Conservation (phyloP, 2,113 vertebrate species). For the Festucalex cinctus region DNA sequence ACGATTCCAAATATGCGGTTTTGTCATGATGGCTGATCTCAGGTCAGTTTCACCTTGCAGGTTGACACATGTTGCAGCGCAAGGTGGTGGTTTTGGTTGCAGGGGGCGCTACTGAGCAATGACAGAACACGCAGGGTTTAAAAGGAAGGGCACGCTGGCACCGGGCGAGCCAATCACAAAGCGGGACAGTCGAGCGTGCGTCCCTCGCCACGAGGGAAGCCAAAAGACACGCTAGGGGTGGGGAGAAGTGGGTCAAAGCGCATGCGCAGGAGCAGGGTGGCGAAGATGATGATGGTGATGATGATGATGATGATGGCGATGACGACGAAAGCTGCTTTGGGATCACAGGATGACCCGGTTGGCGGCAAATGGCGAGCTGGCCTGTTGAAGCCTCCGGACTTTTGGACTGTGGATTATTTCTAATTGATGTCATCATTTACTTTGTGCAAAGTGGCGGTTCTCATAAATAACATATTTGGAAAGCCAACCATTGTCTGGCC, state of each 20-base stretch:
- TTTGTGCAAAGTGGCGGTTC: neutral
- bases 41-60: neutral
- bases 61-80: neutral
- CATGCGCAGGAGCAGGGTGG: slow-evolving; percentile 10
- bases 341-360: slow-evolving; percentile 47
- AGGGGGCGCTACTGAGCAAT: neutral
- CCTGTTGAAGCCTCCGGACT: neutral
- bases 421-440: too few relatives aligned
- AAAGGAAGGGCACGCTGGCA: slow-evolving; percentile 8
- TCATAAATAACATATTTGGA: too few relatives aligned
- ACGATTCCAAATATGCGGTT: neutral
- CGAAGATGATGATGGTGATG: slow-evolving; percentile 35
- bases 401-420: neutral
- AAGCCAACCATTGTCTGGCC: too few relatives aligned
- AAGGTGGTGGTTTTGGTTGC: neutral
- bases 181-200: slow-evolving; percentile 36
- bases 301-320: slow-evolving; percentile 25
- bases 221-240: slow-evolving; percentile 32
- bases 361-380: neutral
- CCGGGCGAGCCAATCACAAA: slow-evolving; percentile 50
- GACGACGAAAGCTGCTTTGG: slow-evolving; percentile 55
- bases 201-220: slow-evolving; percentile 27
- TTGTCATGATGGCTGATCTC: neutral
- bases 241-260: slow-evolving; percentile 45
- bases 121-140: slow-evolving; percentile 27